Evolutionary conservation across 1,140 invertebrate genomes (phyloP), one percentile per base, ranked within the genome.

Genomic region (Acyrthosiphon pisum): DNA sequence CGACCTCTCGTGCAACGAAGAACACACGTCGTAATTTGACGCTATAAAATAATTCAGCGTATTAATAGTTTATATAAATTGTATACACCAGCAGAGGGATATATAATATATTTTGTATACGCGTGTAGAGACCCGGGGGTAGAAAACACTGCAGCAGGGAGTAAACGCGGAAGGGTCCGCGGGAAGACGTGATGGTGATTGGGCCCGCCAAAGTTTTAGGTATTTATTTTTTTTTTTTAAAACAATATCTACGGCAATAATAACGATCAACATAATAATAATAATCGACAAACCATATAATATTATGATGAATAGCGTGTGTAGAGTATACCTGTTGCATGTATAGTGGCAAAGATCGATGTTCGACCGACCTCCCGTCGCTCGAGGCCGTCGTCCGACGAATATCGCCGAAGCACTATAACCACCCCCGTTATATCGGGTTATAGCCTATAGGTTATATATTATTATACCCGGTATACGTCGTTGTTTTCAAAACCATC

Each of bases 311-410:
- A 35, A 76, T n/a, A 76, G 30, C 60, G 30, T 6, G 30, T n/a
- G n/a, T 18, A 41, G n/a, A 18, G 18, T n/a, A 50, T 88, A 50
- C 46, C 26, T 48, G 46, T 6, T 50, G 20, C 22, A 50, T 53
- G 14, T 22, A 53, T 90, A 30, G 37, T 60, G 35, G 89, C 56
- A 76, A 41, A 91, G 60, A 91, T 30, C 53, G 90, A 91, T 46
- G 30, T 91, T 91, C 44, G 44, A 44, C 90, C 90, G 90, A 41
- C 90, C 90, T 68, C 90, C 87, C 1, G 87, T 89, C 87, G 87
- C 46, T 89, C 48, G 87, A 35, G 86, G 86, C 86, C 6, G 30
- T 35, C 86, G 9, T 41, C 41, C 83, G 23, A 84, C 41, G 37
- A 41, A n/a, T 87, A 48, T 87, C 60, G 60, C 60, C 2, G n/a